Base-by-base conservation (phyloP, 2,113 vertebrate species). In the Tretioscincus oriximinensis region DNA sequence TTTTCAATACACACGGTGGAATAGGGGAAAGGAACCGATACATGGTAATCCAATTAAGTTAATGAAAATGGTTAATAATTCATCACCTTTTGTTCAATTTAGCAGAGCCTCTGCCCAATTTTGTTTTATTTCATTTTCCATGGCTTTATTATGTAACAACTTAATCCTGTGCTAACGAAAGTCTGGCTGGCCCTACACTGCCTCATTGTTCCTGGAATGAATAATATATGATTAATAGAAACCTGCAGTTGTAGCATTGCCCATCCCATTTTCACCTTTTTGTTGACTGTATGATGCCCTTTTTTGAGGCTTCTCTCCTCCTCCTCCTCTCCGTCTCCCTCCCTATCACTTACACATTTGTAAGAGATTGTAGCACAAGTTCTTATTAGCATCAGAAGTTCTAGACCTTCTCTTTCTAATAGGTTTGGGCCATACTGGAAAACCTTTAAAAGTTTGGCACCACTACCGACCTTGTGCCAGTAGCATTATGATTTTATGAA, bases 51-150 rank as follows among this genome's bases (percentile, higher is more conserved):
- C 81, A 91, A 92, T 93, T 91, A 92, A 76, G 51, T 87, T 92
- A 91, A 93, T 90, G 66, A 87, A 77, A 81, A 18, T 0, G 3
- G 90, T 94, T 81, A 94, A 94, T 94, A 95, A 93, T 94, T 93
- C 80, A 94, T 85, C 49, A 64, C 1, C 75, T 72, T 85, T 89
- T 91, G 76, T 80, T 88, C 60, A 88, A 88, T 92, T 86, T 81
- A 87, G 35, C 64, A 74, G 85, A 68, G 64, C 76, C 84, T 85
- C 69, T 84, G 89, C 64, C 68, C 80, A 87, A 28, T 83, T 91
- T 83, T 91, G 77, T 84, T 93, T 81, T 91, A 92, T 93, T 90
- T 54, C 81, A 88, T 90, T 87, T 93, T 90, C 69, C n/a, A 74
- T 77, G 87, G 87, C 85, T 92, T 84, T 88, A 76, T 93, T 91